phyloP scores from a whole-genome alignment of 2,888 invertebrate genomes.

The Ornithoptera alexandrae region DNA sequence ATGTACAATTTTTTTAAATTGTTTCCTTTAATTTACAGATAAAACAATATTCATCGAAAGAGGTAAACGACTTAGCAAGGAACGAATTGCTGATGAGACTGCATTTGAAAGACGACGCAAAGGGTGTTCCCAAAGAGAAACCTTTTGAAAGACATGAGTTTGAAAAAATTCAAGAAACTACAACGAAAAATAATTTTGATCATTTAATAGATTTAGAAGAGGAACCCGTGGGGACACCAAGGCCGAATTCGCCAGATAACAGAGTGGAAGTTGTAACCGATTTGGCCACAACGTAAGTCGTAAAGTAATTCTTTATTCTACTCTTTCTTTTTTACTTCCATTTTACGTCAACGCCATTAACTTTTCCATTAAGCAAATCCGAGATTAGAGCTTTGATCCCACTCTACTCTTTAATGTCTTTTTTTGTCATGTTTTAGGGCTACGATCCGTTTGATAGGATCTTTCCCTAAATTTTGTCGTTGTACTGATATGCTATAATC shows the following conservation, averaged over 20 bases:
- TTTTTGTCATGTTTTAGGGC: too few species aligned
- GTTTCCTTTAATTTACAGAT: conserved; percentile 45
- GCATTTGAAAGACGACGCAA: conserved; percentile 45
- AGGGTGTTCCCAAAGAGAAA: conserved; percentile 42
- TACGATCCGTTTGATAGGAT: too few species aligned
- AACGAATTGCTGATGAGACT: conserved; percentile 54
- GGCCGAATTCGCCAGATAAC: conserved; percentile 55
- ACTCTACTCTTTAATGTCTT: too few species aligned
- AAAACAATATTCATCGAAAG: conserved; percentile 68
- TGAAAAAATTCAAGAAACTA: conserved; percentile 35
- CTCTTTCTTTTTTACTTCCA: too few species aligned
- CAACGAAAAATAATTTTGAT: conserved; percentile 52
- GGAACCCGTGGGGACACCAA: conserved; percentile 64
- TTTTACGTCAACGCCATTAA: too few species aligned
- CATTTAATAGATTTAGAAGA: conserved; percentile 64
- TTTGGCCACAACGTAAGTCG: conserved; percentile 49
- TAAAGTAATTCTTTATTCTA: not conserved
- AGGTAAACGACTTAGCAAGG: conserved; percentile 63
- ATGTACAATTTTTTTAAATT: too few species aligned
- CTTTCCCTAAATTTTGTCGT: too few species aligned
- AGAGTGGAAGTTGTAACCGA: conserved; percentile 60
- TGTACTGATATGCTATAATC: too few species aligned
- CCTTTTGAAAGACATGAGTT: conserved; percentile 31
- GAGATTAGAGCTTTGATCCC: too few species aligned
- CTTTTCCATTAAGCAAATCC: not conserved